Evolutionary conservation across 2,888 invertebrate species (phyloP), one percentile per base, ranked within the genome.

Genomic region (Fabriciana adippe): DNA sequence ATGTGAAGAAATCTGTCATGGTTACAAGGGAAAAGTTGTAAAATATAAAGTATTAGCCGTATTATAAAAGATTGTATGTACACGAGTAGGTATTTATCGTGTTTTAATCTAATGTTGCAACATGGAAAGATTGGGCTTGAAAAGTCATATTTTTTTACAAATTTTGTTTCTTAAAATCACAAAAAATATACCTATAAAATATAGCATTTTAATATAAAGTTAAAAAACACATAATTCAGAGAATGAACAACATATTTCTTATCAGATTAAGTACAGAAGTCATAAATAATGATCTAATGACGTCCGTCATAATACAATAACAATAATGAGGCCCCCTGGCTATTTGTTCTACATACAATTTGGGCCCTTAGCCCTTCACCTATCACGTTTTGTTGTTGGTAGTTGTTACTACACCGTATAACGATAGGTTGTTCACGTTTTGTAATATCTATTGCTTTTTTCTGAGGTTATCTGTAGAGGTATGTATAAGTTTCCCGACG

Each of bases 311-410:
- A 67, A 75, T 73, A 85, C 85, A 88, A 88, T 85, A 82, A 80
- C 81, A 85, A 82, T 89, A 90, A 91, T 91, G 87, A 89, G 81
- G 81, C 81, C 79, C 76, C 77, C 77, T 75, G 80, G 78, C 82
- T 84, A 83, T 89, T 89, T 90, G 89, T 88, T 88, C 89, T 88
- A 86, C 84, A 86, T 86, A 85, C 81, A 76, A 84, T 83, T 86
- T 74, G 79, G 81, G 79, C 83, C 80, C 83, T 81, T 76, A 81
- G 88, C 92, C 91, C 92, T 90, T 92, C 92, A 89, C 91, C 88
- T 88, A 89, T 89, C 89, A 89, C 88, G 90, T 85, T 89, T 84
- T 84, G 76, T 26, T 26, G 83, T 85, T 85, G 83, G 81, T 48
- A 31, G 35, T 55, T 84, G 86, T 90, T 89, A 89, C 90, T 82